Base-by-base conservation (phyloP, 2,797 vertebrate genomes). In the Scleropages formosus region DNA sequence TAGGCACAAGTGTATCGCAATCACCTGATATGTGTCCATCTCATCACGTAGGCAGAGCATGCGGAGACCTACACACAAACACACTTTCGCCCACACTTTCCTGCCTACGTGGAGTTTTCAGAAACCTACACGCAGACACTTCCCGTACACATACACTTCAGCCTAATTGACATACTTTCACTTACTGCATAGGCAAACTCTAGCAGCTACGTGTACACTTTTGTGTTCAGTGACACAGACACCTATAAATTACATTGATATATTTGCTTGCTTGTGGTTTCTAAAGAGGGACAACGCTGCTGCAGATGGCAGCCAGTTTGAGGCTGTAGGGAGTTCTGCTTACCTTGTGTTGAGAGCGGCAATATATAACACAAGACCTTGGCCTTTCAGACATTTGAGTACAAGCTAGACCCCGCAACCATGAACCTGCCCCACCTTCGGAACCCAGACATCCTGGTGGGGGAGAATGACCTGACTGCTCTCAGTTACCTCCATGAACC, bases 401-500 rank as follows among this genome's bases (percentile, higher is more conserved):
- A 95, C 47, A 85, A 86, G 86, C 84, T 98, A 0, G 94, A 96
- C 75, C 86, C 89, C 0, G 87, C 86, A 80, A 93, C 85, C 1
- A 92, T 89, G 77, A 89, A 90, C 46, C 87, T 97, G 8, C 98
- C 96, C 0, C 95, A 93, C 0, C 78, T 99, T 71, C 89, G 96
- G 81, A 99, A 99, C 85, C 98, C 98, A 0, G 94, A 98, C 84
- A 96, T 99, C 81, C 92, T 98, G 64, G 97, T 98, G 13, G 98
- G 96, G 1, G 96, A 98, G 80, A 99, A 99, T 80, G 98, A 99
- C 89, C 94, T 99, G 75, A 99, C 98, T 0, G 94, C 96, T 0
- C 95, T 99, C 80, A 99, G 97, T 80, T 99, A 98, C 79, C 95
- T 99, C 26, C 95, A 99, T 0, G 97, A 99, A 80, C 97, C 98